Evolutionary conservation across 2,888 invertebrate genomes (phyloP).

Genomic region (Auanema sp.): DNA sequence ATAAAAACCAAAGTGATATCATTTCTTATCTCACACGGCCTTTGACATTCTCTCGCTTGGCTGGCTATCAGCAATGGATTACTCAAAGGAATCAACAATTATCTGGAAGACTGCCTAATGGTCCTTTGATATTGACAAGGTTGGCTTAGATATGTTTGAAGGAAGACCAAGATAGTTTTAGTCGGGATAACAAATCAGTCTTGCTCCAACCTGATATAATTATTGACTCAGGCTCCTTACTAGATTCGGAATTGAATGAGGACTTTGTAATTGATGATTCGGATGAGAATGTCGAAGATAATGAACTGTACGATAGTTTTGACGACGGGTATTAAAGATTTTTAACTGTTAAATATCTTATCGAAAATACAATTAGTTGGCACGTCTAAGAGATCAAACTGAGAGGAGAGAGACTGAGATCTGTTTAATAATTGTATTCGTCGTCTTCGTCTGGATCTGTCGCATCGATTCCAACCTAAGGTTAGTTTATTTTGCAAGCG

Average conservation of each 20-base stretch:
- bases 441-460: conserved; percentile 41
- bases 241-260: not conserved
- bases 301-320: conserved; percentile 13
- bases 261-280: conserved; percentile 14
- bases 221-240: not conserved
- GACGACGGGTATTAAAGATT: conserved; percentile 12
- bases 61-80: not conserved
- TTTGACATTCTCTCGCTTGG: not conserved
- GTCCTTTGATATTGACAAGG: not conserved
- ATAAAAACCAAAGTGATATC: conserved; percentile 7
- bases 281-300: conserved; percentile 7
- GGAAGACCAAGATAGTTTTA: not conserved
- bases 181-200: conserved; percentile 4
- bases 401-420: not conserved
- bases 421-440: conserved; percentile 32
- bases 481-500: not conserved
- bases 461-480: conserved; percentile 38
- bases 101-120: not conserved
- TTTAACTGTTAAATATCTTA: conserved; percentile 1
- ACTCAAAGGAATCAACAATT: not conserved
- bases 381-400: too few species aligned
- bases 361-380: conserved; percentile 2
- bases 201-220: not conserved
- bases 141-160: too few species aligned
- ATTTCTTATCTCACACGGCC: conserved; percentile 10